phyloP scores from a whole-genome alignment of 2,113 vertebrate species.

The Rhombomys opimus region DNA sequence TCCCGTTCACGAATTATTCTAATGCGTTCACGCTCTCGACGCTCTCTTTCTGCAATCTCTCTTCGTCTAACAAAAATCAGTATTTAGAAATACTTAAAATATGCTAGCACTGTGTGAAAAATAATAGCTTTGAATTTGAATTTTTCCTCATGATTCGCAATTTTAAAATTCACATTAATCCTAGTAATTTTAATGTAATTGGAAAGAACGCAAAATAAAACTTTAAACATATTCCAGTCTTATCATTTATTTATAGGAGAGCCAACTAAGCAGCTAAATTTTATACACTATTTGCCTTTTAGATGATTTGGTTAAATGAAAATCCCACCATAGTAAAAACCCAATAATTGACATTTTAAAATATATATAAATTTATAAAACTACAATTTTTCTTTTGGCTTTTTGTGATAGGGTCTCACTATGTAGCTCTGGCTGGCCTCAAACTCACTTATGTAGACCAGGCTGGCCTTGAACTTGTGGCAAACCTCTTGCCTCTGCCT shows the following conservation, averaged over 20 bases:
- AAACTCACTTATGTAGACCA: background rate
- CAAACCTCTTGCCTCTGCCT: background rate
- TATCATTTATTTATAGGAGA: conserved; percentile 70
- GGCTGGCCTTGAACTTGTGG: background rate
- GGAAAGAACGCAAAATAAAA: conserved; percentile 77
- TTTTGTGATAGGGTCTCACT: background rate
- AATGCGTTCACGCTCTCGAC: conserved; percentile 93
- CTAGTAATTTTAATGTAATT: conserved; percentile 75
- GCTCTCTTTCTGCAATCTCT: conserved; percentile 93
- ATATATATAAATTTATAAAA: conserved; percentile 49
- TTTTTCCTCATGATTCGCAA: conserved; percentile 69
- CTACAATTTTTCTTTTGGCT: background rate
- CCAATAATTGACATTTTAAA: conserved; percentile 60
- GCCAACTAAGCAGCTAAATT: conserved; percentile 59
- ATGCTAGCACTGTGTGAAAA: conserved; percentile 79
- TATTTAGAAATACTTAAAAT: conserved; percentile 81
- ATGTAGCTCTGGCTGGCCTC: background rate
- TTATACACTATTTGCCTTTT: conserved; percentile 60
- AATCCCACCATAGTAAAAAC: conserved; percentile 50
- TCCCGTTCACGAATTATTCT: conserved; percentile 94
- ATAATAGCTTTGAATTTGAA: conserved; percentile 77
- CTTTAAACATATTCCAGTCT: conserved; percentile 71
- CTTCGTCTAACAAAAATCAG: conserved; percentile 89
- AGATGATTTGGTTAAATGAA: conserved; percentile 74
- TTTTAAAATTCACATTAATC: conserved; percentile 75